Evolutionary conservation across 2,113 vertebrate genomes (phyloP).

Genomic region (Pseudolaguvia tuberculata): DNA sequence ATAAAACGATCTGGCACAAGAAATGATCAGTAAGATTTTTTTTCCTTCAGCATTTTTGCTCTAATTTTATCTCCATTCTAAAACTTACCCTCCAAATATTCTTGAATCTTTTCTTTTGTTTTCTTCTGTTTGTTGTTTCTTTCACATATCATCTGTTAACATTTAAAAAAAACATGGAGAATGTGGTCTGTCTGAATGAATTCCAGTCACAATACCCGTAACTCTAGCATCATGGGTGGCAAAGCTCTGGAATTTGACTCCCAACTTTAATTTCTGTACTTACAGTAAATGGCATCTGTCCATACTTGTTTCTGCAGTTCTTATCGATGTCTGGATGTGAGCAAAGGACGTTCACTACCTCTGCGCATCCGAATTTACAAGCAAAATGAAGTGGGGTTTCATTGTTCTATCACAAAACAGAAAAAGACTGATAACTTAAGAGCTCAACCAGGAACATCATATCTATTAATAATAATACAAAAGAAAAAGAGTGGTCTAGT

Average conservation of each 20-base stretch:
- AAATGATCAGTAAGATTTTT: not conserved
- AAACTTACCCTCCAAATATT: conserved; percentile 83
- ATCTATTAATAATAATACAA: not conserved
- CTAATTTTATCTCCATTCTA: not conserved
- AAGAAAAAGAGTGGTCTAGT: not conserved
- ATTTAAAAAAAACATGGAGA: too few relatives aligned
- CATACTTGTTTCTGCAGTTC: conserved; percentile 80
- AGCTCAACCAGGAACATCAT: not conserved
- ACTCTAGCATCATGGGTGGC: too few relatives aligned
- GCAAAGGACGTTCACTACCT: conserved; percentile 86
- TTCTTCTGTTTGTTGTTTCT: conserved; percentile 82
- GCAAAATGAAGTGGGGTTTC: conserved; percentile 96
- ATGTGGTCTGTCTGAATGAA: too few relatives aligned
- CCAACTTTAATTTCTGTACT: too few relatives aligned
- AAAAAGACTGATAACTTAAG: not conserved
- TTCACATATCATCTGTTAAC: conserved; percentile 86
- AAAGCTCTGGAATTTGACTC: too few relatives aligned
- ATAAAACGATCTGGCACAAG: conserved; percentile 79
- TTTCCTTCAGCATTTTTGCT: not conserved
- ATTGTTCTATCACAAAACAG: conserved; percentile 69
- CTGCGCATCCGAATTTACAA: conserved; percentile 91
- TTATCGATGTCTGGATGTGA: conserved; percentile 87
- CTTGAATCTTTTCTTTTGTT: conserved; percentile 78
- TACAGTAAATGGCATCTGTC: conserved; percentile 83
- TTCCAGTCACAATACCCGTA: too few relatives aligned